phyloP scores from a whole-genome alignment of 2,797 vertebrate genomes.

The Sardinella longiceps region DNA sequence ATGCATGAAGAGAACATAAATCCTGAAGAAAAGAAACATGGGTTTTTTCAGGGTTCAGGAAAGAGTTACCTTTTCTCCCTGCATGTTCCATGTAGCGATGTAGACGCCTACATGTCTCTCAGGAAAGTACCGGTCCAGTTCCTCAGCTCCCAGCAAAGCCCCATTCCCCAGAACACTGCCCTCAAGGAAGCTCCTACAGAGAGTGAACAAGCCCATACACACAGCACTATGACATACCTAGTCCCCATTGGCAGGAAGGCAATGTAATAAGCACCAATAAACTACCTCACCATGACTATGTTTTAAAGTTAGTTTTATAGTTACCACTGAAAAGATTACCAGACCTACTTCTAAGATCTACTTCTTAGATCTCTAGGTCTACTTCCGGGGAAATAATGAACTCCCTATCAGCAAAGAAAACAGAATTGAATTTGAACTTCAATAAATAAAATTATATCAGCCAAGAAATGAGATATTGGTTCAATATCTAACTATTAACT shows the following conservation, averaged over 20 bases:
- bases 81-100: constrained; percentile 97
- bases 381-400: too few species aligned
- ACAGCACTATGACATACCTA: background rate
- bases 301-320: too few species aligned
- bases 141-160: constrained; percentile 91
- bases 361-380: too few species aligned
- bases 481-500: background rate
- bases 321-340: background rate
- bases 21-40: too few species aligned
- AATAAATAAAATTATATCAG: too few species aligned
- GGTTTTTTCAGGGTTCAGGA: too few species aligned
- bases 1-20: too few species aligned
- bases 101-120: constrained; percentile 85
- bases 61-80: constrained; percentile 86
- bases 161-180: constrained; percentile 90
- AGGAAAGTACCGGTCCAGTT: constrained; percentile 93
- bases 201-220: background rate
- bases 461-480: background rate
- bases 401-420: background rate
- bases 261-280: background rate
- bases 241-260: background rate
- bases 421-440: too few species aligned
- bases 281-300: too few species aligned
- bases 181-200: constrained; percentile 91
- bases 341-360: background rate